These are phyloP conservation scores for Bombus waltoni DNA, from an alignment of 1,140 invertebrate genomes.

Conservation along the genomic window DNA sequence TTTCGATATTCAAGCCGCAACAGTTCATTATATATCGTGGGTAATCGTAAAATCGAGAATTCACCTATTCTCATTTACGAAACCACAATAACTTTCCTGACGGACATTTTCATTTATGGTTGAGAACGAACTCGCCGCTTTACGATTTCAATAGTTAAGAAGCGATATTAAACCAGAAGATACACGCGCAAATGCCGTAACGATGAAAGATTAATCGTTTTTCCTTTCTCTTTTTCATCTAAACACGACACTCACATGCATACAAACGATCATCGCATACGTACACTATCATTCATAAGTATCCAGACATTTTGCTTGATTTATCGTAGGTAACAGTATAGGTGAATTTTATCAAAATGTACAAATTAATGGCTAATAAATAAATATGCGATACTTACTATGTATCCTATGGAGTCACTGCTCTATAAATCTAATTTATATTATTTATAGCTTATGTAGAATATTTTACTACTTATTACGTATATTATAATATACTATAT, in stretches of 20 bases:
- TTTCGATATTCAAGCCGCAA: neutral
- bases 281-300: no score
- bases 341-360: no score
- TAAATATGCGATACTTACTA: no score
- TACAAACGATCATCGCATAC: neutral
- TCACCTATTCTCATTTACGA: neutral
- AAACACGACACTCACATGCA: slow-evolving; percentile 13
- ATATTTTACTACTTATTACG: no score
- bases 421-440: no score
- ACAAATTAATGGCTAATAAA: no score
- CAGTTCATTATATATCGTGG: neutral
- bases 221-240: neutral
- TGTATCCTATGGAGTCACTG: no score
- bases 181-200: neutral
- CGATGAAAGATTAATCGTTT: slow-evolving; percentile 29
- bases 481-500: no score
- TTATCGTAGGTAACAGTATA: no score
- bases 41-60: neutral
- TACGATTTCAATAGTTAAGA: neutral
- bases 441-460: no score
- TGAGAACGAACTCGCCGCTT: neutral
- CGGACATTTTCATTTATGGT: neutral
- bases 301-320: no score
- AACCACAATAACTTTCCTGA: neutral
- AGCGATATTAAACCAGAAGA: neutral